Percentiles rank a stretch among this genome's conserved stretches.
phyloP scores from a whole-genome alignment of 2,888 invertebrate species.

The Drosophila sordidula region DNA sequence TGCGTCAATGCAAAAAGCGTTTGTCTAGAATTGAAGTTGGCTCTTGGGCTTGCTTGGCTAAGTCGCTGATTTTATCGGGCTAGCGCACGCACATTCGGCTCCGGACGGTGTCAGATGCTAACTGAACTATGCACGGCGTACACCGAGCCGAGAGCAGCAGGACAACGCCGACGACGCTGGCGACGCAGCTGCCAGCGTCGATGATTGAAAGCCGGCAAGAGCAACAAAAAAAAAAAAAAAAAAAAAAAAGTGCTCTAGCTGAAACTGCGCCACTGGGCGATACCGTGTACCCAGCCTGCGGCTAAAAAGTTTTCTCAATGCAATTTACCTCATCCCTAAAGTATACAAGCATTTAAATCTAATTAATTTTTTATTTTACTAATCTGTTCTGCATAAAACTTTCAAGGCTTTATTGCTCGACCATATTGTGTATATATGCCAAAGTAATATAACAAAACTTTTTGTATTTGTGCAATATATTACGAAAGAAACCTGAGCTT shows the following conservation, averaged over 20 bases:
- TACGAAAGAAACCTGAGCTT: too few relatives aligned
- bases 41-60: slow-evolving; percentile 8
- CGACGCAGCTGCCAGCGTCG: slow-evolving; percentile 29
- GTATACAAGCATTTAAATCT: too few relatives aligned
- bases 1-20: slow-evolving; percentile 5
- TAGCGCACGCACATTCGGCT: slow-evolving; percentile 68
- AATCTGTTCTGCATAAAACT: too few relatives aligned
- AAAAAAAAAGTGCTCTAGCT: neutral
- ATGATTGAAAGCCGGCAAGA: slow-evolving; percentile 63
- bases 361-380: too few relatives aligned
- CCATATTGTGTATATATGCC: too few relatives aligned
- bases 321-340: too few relatives aligned
- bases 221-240: neutral
- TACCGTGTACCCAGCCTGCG: neutral
- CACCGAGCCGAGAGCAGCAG: slow-evolving; percentile 6
- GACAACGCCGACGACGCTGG: slow-evolving; percentile 3
- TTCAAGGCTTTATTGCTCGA: too few relatives aligned
- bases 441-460: too few relatives aligned
- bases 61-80: slow-evolving; percentile 8
- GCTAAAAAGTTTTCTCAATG: too few relatives aligned
- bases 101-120: slow-evolving; percentile 61
- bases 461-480: too few relatives aligned
- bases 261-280: neutral
- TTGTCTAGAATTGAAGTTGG: slow-evolving; percentile 1
- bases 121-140: slow-evolving; percentile 47